A percentile compares a stretch with the other conserved stretches of the same genome.
Conservation (phyloP, 1,140 invertebrate species). For the Agrilus planipennis region DNA sequence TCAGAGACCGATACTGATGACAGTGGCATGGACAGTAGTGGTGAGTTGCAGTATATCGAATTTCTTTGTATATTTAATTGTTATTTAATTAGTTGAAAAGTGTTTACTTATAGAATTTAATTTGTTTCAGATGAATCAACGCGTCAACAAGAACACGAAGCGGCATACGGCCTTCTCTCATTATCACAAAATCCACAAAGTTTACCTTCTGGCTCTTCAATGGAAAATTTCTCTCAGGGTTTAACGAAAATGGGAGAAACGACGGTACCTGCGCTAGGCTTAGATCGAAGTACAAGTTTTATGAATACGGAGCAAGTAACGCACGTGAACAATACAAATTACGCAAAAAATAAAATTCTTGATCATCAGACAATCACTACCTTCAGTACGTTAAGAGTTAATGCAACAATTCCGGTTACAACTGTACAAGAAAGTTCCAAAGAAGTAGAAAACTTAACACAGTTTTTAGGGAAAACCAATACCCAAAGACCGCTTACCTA, state of each 20-base stretch:
- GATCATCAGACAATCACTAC: slow-evolving; percentile 20
- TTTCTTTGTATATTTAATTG: neutral
- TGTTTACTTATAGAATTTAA: neutral
- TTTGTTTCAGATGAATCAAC: slow-evolving; percentile 32
- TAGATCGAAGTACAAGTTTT: slow-evolving; percentile 11
- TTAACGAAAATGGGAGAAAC: neutral
- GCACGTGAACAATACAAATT: slow-evolving; percentile 28
- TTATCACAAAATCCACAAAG: slow-evolving; percentile 43
- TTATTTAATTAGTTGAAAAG: neutral
- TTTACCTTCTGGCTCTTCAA: slow-evolving; percentile 3
- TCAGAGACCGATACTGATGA: slow-evolving; percentile 54
- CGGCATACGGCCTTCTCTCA: slow-evolving; percentile 72
- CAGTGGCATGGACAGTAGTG: slow-evolving; percentile 57
- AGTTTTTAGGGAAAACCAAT: slow-evolving; percentile 23
- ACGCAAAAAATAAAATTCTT: slow-evolving; percentile 31
- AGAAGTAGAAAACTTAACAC: slow-evolving; percentile 13
- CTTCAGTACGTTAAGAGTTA: slow-evolving; percentile 11
- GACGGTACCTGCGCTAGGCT: neutral
- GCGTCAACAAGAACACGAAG: slow-evolving; percentile 68
- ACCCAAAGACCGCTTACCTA: slow-evolving; percentile 28
- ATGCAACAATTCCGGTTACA: slow-evolving; percentile 1
- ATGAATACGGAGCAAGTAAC: slow-evolving; percentile 35
- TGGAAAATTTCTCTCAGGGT: neutral
- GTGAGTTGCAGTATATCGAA: slow-evolving; percentile 32
- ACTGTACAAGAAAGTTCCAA: slow-evolving; percentile 5